Percentiles rank a stretch among this genome's conserved stretches.
These are phyloP conservation scores for Muntiacus reevesi DNA, from an alignment of 2,113 vertebrate genomes.

Conservation along the genomic window DNA sequence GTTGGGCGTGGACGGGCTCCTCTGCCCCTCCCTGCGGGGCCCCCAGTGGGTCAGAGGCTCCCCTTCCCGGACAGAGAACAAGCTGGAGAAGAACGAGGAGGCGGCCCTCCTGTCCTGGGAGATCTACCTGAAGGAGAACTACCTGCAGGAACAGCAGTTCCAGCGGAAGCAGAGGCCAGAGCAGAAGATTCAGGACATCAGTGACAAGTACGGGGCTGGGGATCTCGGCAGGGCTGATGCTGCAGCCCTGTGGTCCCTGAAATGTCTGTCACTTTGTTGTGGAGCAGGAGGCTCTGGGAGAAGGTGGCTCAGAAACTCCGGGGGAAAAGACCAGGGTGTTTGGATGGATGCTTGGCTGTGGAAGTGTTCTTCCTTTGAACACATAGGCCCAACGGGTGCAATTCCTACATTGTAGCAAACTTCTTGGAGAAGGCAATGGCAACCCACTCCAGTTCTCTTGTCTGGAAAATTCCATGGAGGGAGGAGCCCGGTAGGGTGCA, in stretches of 20 bases:
- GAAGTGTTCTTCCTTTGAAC: neutral
- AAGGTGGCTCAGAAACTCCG: neutral
- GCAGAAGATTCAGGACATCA: slow-evolving; percentile 85
- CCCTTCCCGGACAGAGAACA: slow-evolving; percentile 77
- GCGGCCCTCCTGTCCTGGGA: slow-evolving; percentile 93
- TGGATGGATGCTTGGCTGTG: rapidly evolving
- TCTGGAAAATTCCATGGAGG: too few species aligned
- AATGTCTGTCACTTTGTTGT: neutral
- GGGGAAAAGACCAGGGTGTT: too few species aligned
- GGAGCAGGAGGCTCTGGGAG: neutral
- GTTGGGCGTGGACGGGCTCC: neutral
- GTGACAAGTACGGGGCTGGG: slow-evolving; percentile 83
- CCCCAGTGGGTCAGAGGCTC: neutral
- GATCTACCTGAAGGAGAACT: slow-evolving; percentile 91
- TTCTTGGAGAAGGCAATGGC: too few species aligned
- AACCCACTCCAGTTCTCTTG: too few species aligned
- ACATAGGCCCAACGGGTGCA: neutral
- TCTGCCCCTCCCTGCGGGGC: rapidly evolving
- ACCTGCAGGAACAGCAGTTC: slow-evolving; percentile 84
- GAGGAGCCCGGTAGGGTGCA: too few species aligned
- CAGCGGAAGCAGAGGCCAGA: slow-evolving; percentile 84
- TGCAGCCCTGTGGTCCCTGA: neutral
- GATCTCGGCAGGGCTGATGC: neutral
- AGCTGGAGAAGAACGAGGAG: slow-evolving; percentile 86
- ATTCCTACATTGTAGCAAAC: neutral